These are phyloP conservation scores for Xylophagus ater DNA, from an alignment of 2,888 invertebrate genomes.

Conservation along the genomic window DNA sequence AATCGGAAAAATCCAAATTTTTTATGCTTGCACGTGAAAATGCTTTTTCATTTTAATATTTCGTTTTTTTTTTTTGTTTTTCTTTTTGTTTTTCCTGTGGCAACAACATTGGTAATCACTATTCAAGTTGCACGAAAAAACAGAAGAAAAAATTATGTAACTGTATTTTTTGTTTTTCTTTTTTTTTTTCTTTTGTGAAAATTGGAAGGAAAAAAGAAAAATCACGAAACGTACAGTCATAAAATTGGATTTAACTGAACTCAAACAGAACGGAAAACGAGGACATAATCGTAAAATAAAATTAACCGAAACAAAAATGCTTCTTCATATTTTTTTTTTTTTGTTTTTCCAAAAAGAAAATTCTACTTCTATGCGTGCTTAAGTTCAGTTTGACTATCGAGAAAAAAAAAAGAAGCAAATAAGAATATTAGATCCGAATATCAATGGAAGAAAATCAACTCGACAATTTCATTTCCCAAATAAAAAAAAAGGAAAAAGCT, in stretches of 20 bases:
- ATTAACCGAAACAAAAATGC: constrained; percentile 13
- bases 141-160: too few species aligned
- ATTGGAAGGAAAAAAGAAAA: neutral
- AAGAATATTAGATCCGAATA: neutral
- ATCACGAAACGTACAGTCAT: constrained; percentile 7
- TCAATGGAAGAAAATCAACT: neutral
- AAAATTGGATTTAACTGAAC: constrained; percentile 14
- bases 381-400: constrained; percentile 13
- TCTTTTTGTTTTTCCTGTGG: too few species aligned
- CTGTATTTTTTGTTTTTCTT: too few species aligned
- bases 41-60: too few species aligned
- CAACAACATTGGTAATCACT: too few species aligned
- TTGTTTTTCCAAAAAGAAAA: too few species aligned
- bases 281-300: constrained; percentile 16
- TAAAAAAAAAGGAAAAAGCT: neutral
- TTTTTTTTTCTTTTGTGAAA: too few species aligned
- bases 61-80: too few species aligned
- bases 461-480: neutral
- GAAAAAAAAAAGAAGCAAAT: neutral
- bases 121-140: too few species aligned
- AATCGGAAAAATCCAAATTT: too few species aligned
- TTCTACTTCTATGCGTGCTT: constrained; percentile 13
- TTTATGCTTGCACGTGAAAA: too few species aligned
- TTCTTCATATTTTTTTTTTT: too few species aligned
- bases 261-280: constrained; percentile 14